A percentile compares a stretch with the other conserved stretches of the same genome.
Evolutionary conservation across 2,888 invertebrate species (phyloP).

Genomic region (Mythimna pallens): DNA sequence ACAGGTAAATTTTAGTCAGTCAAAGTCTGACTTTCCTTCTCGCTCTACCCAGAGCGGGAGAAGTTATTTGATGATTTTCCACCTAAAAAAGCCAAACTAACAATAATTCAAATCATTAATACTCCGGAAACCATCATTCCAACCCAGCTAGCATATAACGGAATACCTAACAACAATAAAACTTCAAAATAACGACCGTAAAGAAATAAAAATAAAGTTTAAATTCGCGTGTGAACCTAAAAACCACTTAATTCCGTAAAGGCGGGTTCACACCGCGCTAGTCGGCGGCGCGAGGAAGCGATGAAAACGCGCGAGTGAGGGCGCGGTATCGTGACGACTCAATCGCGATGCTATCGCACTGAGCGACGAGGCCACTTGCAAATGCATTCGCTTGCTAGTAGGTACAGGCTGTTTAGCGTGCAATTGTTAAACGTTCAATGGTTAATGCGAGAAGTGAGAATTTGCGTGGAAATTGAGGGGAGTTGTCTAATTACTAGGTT

Average conservation of each 20-base stretch:
- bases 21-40: too few species aligned
- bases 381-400: slow-evolving; percentile 54
- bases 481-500: slow-evolving; percentile 4
- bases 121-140: slow-evolving; percentile 57
- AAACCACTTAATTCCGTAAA: slow-evolving; percentile 68
- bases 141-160: slow-evolving; percentile 34
- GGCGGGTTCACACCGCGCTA: slow-evolving; percentile 63
- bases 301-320: slow-evolving; percentile 57
- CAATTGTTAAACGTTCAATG: slow-evolving; percentile 55
- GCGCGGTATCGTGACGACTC: slow-evolving; percentile 67
- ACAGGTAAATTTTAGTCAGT: too few species aligned
- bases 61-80: too few species aligned
- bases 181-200: slow-evolving; percentile 38
- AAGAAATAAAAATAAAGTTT: slow-evolving; percentile 39
- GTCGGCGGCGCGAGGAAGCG: slow-evolving; percentile 52
- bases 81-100: slow-evolving; percentile 3
- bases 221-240: slow-evolving; percentile 53
- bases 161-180: slow-evolving; percentile 25
- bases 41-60: too few species aligned
- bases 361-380: slow-evolving; percentile 58
- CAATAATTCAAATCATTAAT: slow-evolving; percentile 59
- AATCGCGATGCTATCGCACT: slow-evolving; percentile 69
- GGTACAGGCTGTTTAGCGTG: slow-evolving; percentile 50
- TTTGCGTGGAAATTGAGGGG: slow-evolving; percentile 11
- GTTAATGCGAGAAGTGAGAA: slow-evolving; percentile 16